Evolutionary conservation across 1,140 invertebrate genomes (phyloP), one percentile per base, ranked within the genome.

Genomic region (Cotesia chilonis): DNA sequence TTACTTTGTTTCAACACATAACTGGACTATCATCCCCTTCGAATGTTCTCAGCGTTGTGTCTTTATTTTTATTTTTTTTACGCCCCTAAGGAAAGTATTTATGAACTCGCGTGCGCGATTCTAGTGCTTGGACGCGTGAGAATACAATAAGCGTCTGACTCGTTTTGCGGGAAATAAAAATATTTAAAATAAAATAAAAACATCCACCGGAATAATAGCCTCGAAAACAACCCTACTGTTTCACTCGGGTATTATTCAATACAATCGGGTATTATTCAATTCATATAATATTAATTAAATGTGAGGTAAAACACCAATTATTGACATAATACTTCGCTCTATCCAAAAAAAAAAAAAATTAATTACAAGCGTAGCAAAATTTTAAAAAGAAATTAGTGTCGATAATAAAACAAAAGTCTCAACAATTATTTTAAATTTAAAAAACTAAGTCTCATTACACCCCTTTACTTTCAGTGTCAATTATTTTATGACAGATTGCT

Each of bases 141-240:
- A 71, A 51, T 51, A 64, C 70, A 71, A 71, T 71, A 71, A 71
- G 61, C 61, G 60, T 67, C 61, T 17, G 20, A 55, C 61, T 12
- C 51, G 60, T 47, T 60, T 61, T 65, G 66, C n/a, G 61, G 41
- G 28, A 61, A 63, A 69, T 64, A 68, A 73, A 69, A 54, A 70
- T 57, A 54, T 60, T 12, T n/a, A 47, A 38, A 51, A 65, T 64
- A 55, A 64, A 71, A 64, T 37, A 71, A 65, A 54, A 52, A 68
- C 14, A 52, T 12, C 47, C 4, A 54, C 28, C 9, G 7, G 9
- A 35, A 35, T 51, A 55, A 65, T 36, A 47, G n/a, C 28, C 12
- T 36, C 55, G 61, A 74, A 52, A 70, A 68, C 60, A 70, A 70
- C 41, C 65, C 61, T 57, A 65, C 41, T 20, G 10, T 9, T 14